Evolutionary conservation across 2,113 vertebrate species (phyloP), one percentile per base, ranked within the genome.

Genomic region (Microcebus jonahi): DNA sequence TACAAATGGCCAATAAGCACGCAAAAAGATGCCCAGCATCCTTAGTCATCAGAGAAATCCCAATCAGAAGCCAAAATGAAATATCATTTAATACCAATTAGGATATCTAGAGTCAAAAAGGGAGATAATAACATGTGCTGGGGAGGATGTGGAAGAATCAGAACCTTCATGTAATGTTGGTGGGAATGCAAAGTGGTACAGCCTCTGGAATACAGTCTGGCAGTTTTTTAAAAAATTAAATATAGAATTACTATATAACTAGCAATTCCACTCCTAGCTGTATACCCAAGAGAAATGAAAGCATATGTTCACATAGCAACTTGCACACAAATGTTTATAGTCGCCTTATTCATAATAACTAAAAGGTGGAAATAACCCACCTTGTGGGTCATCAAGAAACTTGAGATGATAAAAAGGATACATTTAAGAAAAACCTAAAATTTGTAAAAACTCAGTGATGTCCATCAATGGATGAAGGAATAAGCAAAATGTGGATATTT

Each of bases 141-240:
- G 39, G 50, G 31, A 77, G 20, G 48, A 31, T 0, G 6, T 12
- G 6, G 57, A 25, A 23, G 59, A 36, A 2, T 39, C 36, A 2
- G 79, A 65, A 17, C 1, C 23, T 9, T 29, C 39, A 15, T 2
- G 4, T 31, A 10, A 17, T 3, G 7, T 31, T 12, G 1, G 0
- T 10, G 5, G 6, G 29, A 67, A n/a, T 2, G 1, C 13, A 3
- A 5, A 18, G 10, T 5, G 15, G 20, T 27, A 0, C 21, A 0
- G 48, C 15, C 31, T 12, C n/a, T 29, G 34, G 73, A n/a, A 53
- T 39, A 57, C 8, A 25, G 70, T 31, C 50, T 29, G 77, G 31
- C n/a, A 18, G 8, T 20, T 29, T 39, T 25, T 57, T 61, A 53
- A 76, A 57, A 73, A 18, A 23, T 67, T 65, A 15, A 75, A 83